Evolutionary conservation across 2,113 vertebrate genomes (phyloP).

Genomic region (Syngnathus typhle): DNA sequence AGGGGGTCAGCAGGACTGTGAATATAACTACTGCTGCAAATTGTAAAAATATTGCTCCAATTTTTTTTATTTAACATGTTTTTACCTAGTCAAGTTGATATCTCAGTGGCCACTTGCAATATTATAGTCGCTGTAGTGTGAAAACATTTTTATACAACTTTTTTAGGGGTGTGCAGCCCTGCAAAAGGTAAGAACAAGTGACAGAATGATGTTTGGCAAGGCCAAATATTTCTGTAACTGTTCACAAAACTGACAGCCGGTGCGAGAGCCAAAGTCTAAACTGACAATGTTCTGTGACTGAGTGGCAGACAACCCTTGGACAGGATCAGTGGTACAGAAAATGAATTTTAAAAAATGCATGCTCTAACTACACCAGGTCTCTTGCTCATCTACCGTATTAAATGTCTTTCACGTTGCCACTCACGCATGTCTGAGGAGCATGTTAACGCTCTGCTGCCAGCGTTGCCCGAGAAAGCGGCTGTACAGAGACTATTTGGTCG

Average conservation of each 20-base stretch:
- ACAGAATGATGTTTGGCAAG: neutral
- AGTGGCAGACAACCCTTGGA: neutral
- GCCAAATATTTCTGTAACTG: neutral
- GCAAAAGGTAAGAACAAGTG: neutral
- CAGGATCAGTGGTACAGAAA: neutral
- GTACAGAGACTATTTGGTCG: neutral
- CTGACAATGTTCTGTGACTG: neutral
- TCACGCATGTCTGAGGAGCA: too few relatives aligned
- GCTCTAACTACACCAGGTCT: too few relatives aligned
- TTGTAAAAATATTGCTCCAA: too few relatives aligned
- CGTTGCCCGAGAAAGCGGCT: too few relatives aligned
- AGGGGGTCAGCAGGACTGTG: too few relatives aligned
- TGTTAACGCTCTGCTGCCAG: too few relatives aligned
- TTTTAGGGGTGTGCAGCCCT: neutral
- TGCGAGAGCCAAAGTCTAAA: neutral
- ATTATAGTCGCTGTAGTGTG: neutral
- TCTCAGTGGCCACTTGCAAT: neutral
- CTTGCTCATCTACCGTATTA: too few relatives aligned
- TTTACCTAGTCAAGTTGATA: neutral
- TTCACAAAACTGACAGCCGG: neutral
- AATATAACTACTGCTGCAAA: too few relatives aligned
- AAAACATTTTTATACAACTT: neutral
- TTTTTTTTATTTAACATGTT: neutral
- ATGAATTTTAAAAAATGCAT: neutral
- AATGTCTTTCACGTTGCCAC: too few relatives aligned